Evolutionary conservation across 1,140 invertebrate species (phyloP).

Genomic region (Colletes gigas): DNA sequence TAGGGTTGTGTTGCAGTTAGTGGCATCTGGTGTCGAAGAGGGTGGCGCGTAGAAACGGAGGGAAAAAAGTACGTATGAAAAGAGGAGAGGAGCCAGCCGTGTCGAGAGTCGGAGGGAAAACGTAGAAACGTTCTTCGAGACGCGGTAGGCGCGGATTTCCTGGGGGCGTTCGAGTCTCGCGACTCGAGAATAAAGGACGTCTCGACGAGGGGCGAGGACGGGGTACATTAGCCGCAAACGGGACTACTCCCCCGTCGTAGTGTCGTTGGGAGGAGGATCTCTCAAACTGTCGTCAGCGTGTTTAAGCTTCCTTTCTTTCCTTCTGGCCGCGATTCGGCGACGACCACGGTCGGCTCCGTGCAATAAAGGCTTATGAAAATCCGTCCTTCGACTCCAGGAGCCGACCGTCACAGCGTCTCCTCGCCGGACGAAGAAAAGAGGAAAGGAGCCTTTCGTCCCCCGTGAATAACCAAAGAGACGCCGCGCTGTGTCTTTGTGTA

Average conservation of each 20-base stretch:
- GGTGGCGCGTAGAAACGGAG: constrained; percentile 35
- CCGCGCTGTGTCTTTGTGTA: no score
- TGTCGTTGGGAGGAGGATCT: constrained; percentile 46
- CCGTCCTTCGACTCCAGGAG: not conserved
- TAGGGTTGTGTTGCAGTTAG: constrained; percentile 57
- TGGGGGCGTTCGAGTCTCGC: constrained; percentile 25
- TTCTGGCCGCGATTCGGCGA: constrained; percentile 33
- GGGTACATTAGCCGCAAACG: constrained; percentile 67
- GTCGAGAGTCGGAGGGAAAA: constrained; percentile 26
- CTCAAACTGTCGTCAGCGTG: constrained; percentile 71
- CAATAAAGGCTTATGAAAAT: constrained; percentile 47
- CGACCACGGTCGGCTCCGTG: constrained; percentile 18
- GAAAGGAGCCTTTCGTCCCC: not conserved
- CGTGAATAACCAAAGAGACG: constrained; percentile 21
- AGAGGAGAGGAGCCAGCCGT: not conserved
- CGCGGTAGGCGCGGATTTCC: constrained; percentile 35
- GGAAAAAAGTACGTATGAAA: constrained; percentile 6
- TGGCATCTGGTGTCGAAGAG: constrained; percentile 64
- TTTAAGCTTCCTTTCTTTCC: constrained; percentile 65
- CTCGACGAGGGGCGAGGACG: constrained; percentile 21
- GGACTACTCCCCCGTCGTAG: constrained; percentile 18
- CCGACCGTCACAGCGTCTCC: not conserved
- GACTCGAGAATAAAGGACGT: constrained; percentile 22
- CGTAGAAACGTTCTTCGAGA: constrained; percentile 27
- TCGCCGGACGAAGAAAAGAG: not conserved